Percentiles rank a stretch among this genome's conserved stretches.
These are phyloP conservation scores for Hirundichthys speculiger DNA, from an alignment of 2,113 vertebrate species.

Conservation along the genomic window DNA sequence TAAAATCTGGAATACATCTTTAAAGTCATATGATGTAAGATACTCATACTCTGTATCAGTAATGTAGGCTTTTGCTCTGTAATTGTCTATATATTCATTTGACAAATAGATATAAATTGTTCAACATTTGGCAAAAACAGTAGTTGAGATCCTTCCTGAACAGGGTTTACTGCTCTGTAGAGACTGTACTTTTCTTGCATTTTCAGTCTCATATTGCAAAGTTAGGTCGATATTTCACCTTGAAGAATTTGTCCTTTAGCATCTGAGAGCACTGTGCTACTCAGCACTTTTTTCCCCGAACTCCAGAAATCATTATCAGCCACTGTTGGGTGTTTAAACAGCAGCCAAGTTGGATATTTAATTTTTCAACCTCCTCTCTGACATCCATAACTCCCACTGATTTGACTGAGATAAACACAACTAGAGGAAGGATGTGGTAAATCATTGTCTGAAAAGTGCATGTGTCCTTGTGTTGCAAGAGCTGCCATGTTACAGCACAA, in stretches of 20 bases:
- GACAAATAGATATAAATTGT: background rate
- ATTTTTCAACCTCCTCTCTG: slow-evolving; percentile 62
- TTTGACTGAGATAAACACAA: slow-evolving; percentile 28
- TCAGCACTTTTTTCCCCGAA: slow-evolving; percentile 72
- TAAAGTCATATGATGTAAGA: too few relatives aligned
- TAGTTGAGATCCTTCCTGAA: background rate
- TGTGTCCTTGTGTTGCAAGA: slow-evolving; percentile 4
- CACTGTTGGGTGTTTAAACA: slow-evolving; percentile 74
- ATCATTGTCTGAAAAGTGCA: background rate
- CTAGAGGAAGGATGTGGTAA: slow-evolving; percentile 32
- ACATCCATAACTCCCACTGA: slow-evolving; percentile 47
- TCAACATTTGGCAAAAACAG: background rate
- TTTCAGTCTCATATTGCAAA: slow-evolving; percentile 58
- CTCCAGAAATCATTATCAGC: slow-evolving; percentile 77
- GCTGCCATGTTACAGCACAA: slow-evolving; percentile 3
- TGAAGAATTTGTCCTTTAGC: slow-evolving; percentile 76
- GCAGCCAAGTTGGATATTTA: slow-evolving; percentile 66
- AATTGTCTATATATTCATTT: background rate
- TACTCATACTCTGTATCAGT: too few relatives aligned
- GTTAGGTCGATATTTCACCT: slow-evolving; percentile 76
- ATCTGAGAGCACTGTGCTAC: slow-evolving; percentile 68
- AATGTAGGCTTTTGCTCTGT: too few relatives aligned
- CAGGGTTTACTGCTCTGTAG: background rate
- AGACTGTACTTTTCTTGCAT: slow-evolving; percentile 41
- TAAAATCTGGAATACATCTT: too few relatives aligned